Conservation (phyloP, 2,797 vertebrate genomes). For the Phataginus tetradactyla region DNA sequence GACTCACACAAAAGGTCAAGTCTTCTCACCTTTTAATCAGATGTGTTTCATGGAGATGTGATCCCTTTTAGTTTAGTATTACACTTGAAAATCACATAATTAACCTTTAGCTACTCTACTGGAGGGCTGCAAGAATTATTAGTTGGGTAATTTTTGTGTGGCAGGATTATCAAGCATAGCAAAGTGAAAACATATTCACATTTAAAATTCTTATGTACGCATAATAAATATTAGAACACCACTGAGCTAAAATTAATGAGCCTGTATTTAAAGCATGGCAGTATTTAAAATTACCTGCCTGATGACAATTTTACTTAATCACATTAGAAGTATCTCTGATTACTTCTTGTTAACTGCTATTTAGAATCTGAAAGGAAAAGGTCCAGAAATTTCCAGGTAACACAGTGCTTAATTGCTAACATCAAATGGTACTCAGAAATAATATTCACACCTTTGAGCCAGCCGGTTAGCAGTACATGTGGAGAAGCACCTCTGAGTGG, state of each 20-base stretch:
- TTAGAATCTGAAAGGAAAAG: background rate
- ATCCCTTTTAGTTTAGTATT: background rate
- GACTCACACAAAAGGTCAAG: background rate
- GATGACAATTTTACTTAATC: conserved; percentile 70
- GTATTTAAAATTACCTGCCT: conserved; percentile 52
- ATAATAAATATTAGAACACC: conserved; percentile 43
- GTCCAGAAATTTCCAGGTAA: conserved; percentile 37
- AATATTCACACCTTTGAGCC: background rate
- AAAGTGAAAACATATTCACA: conserved; percentile 45
- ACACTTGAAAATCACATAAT: background rate
- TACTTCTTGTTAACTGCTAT: conserved; percentile 65
- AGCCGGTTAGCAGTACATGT: background rate
- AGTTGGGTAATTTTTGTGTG: background rate
- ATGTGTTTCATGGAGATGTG: background rate
- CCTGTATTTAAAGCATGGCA: conserved; percentile 56
- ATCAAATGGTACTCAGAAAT: conserved; percentile 15
- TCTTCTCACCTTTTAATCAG: background rate
- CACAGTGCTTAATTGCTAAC: conserved; percentile 46
- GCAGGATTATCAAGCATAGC: background rate
- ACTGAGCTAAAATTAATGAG: conserved; percentile 70
- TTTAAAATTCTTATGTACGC: conserved; percentile 51
- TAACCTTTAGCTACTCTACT: background rate
- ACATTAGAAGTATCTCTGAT: conserved; percentile 68
- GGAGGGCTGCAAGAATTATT: background rate
- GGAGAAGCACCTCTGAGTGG: background rate